Evolutionary conservation across 2,888 invertebrate species (phyloP).

Genomic region (Podotricha telesiphe): DNA sequence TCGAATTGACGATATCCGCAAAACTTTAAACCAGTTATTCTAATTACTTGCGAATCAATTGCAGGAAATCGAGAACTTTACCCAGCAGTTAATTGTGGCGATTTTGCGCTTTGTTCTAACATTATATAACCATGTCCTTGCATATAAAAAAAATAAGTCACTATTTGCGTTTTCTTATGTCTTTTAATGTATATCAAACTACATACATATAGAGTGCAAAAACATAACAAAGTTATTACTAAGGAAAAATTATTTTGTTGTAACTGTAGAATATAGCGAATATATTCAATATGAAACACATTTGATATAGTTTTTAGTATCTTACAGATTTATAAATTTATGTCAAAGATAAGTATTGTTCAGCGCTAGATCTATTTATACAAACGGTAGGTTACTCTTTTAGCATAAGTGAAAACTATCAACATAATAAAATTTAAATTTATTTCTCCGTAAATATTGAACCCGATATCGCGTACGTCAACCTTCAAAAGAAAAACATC

Average conservation of each 20-base stretch:
- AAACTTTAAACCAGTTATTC: constrained; percentile 30
- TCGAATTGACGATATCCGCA: constrained; percentile 25
- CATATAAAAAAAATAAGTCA: not conserved
- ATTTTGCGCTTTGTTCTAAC: not conserved
- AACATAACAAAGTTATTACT: no score
- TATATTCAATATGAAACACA: no score
- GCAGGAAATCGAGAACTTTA: constrained; percentile 12
- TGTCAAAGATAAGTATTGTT: no score
- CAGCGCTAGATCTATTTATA: constrained; percentile 19
- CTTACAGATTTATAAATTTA: no score
- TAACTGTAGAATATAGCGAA: no score
- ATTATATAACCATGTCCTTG: not conserved
- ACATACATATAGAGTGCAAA: no score
- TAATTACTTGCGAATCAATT: constrained; percentile 28
- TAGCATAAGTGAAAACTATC: constrained; percentile 28
- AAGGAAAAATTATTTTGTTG: no score
- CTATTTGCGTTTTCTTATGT: no score
- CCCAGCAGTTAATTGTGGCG: not conserved
- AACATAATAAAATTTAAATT: constrained; percentile 15
- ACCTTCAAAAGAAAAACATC: constrained; percentile 18
- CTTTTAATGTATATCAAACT: no score
- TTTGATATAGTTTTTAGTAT: no score
- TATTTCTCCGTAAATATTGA: constrained; percentile 16
- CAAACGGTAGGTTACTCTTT: constrained; percentile 29
- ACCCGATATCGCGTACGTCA: constrained; percentile 6